These are phyloP conservation scores for Bombus consobrinus DNA, from an alignment of 1,140 invertebrate genomes.

Conservation along the genomic window DNA sequence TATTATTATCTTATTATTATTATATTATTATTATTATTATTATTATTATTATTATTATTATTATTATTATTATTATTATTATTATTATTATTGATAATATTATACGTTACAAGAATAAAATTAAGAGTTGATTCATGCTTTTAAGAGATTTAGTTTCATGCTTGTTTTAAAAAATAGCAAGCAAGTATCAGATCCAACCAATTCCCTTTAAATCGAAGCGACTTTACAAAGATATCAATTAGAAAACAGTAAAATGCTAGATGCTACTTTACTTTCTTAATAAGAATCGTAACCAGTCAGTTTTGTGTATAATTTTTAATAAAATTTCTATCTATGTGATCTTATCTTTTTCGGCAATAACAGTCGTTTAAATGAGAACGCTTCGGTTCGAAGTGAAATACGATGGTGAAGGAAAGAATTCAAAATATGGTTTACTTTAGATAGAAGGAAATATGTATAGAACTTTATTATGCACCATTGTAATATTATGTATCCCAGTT, in stretches of 20 bases:
- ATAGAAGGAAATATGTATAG: slow-evolving; percentile 82
- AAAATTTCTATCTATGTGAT: not conserved
- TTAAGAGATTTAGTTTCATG: slow-evolving; percentile 79
- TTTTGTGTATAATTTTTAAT: not conserved
- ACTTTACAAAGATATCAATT: not conserved
- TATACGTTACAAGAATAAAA: slow-evolving; percentile 76
- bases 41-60: slow-evolving; percentile 69
- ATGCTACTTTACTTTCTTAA: not conserved
- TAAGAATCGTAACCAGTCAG: not conserved
- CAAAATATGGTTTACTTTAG: slow-evolving; percentile 79
- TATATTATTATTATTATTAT: slow-evolving; percentile 77
- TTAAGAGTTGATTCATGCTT: slow-evolving; percentile 81
- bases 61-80: slow-evolving; percentile 75
- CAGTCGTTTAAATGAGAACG: not conserved
- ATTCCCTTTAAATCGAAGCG: slow-evolving; percentile 74
- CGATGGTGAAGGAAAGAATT: slow-evolving; percentile 69
- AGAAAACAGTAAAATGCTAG: not conserved
- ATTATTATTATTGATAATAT: slow-evolving; percentile 71
- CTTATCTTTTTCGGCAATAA: not conserved
- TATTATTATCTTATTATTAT: slow-evolving; percentile 69
- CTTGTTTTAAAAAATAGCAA: slow-evolving; percentile 71
- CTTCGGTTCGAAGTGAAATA: slow-evolving; percentile 75
- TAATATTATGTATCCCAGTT: slow-evolving; percentile 83
- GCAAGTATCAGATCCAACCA: slow-evolving; percentile 61
- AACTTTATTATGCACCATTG: slow-evolving; percentile 83